Conservation (phyloP, 2,888 invertebrate species). For the Cenopis cana region DNA sequence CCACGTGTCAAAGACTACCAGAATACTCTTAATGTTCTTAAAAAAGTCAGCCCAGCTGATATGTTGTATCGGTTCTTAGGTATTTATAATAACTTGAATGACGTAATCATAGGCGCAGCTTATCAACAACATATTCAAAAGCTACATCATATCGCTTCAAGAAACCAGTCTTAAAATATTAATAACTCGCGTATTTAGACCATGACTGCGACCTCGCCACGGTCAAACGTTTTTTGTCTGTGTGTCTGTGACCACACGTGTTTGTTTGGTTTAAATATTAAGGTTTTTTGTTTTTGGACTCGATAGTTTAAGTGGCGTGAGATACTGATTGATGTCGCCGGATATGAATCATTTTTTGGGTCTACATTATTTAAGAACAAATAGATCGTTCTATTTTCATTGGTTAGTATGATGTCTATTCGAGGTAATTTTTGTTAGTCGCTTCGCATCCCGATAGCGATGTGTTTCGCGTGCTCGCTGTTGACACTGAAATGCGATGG, state of each 20-base stretch:
- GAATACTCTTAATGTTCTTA: background rate
- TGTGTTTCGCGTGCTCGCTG: too few relatives aligned
- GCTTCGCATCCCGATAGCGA: too few relatives aligned
- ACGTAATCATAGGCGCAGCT: constrained; percentile 23
- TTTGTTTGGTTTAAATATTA: constrained; percentile 30
- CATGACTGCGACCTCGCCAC: constrained; percentile 56
- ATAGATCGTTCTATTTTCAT: background rate
- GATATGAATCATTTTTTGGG: constrained; percentile 16
- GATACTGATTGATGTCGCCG: constrained; percentile 23
- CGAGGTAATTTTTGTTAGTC: too few relatives aligned
- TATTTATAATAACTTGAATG: constrained; percentile 10
- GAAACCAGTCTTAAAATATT: constrained; percentile 25
- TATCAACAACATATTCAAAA: constrained; percentile 2
- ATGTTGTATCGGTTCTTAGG: background rate
- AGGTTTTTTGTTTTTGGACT: constrained; percentile 12
- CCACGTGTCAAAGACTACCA: background rate
- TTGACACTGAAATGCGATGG: too few relatives aligned
- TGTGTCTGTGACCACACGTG: constrained; percentile 47
- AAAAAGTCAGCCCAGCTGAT: constrained; percentile 20
- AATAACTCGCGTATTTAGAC: constrained; percentile 48
- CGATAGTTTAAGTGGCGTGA: constrained; percentile 31
- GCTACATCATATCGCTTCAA: constrained; percentile 1
- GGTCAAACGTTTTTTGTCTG: constrained; percentile 55
- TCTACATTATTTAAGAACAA: background rate
- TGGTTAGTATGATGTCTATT: background rate